Conservation (phyloP, 2,888 invertebrate species). For the Nemurella pictetii region DNA sequence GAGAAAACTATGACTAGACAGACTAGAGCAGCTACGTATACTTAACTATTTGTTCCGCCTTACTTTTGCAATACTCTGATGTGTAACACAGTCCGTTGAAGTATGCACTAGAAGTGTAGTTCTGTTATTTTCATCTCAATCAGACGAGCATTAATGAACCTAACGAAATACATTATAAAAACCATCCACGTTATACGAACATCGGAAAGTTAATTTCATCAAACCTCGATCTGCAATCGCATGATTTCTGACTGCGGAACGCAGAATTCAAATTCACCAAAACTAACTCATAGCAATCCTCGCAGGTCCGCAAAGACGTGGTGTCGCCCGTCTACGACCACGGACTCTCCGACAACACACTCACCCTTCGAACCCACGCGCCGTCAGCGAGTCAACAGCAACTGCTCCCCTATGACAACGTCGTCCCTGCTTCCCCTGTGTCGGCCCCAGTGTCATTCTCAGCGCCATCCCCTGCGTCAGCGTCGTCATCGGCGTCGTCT, state of each 20-base stretch:
- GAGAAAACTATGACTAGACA: background rate
- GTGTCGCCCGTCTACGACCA: conserved; percentile 34
- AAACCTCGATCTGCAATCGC: background rate
- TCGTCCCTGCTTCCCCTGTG: no score
- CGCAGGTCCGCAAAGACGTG: conserved; percentile 36
- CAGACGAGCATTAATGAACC: no score
- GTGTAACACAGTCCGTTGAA: background rate
- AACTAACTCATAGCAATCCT: background rate
- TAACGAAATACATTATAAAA: no score
- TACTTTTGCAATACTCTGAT: background rate
- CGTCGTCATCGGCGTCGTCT: conserved; percentile 43
- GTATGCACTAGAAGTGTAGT: no score
- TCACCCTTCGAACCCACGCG: conserved; percentile 36
- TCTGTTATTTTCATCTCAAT: no score
- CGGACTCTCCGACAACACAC: conserved; percentile 35
- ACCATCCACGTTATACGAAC: no score
- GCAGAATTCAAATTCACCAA: background rate
- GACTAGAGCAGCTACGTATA: background rate
- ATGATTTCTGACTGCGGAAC: background rate
- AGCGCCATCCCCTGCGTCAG: conserved; percentile 34
- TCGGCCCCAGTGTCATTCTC: no score
- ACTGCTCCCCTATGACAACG: conserved; percentile 29
- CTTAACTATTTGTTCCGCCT: background rate
- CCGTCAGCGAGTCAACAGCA: conserved; percentile 7
- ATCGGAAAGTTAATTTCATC: background rate